These are phyloP conservation scores for Drosophila paracracens DNA, from an alignment of 2,888 invertebrate genomes.

Conservation along the genomic window DNA sequence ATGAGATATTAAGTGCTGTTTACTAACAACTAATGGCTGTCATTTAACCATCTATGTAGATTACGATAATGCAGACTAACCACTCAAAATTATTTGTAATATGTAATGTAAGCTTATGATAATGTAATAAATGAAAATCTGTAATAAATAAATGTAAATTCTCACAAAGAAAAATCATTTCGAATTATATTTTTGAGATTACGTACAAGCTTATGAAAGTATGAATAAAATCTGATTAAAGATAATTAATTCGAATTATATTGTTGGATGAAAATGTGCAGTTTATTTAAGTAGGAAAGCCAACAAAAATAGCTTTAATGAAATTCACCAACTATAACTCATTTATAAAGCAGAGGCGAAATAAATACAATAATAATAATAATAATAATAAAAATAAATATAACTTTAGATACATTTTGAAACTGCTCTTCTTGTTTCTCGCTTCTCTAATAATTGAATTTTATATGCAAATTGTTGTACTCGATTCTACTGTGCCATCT, in stretches of 20 bases:
- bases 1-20: background rate
- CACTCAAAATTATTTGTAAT: background rate
- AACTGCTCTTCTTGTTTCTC: background rate
- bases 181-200: background rate
- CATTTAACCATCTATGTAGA: background rate
- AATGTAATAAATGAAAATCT: background rate
- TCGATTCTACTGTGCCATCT: conserved; percentile 50
- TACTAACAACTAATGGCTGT: background rate
- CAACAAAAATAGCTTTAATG: background rate
- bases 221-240: background rate
- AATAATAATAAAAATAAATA: background rate
- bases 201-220: background rate
- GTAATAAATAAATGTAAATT: too few species aligned
- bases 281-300: background rate
- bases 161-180: background rate
- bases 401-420: background rate
- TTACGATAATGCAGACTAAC: background rate
- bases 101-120: background rate
- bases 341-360: background rate
- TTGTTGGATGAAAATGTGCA: too few species aligned
- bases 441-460: background rate
- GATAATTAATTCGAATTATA: too few species aligned
- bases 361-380: background rate
- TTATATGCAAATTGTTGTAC: conserved; percentile 1
- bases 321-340: background rate